A percentile compares a stretch with the other conserved stretches of the same genome.
phyloP scores from a whole-genome alignment of 1,140 invertebrate species.

The Ladona fulva region DNA sequence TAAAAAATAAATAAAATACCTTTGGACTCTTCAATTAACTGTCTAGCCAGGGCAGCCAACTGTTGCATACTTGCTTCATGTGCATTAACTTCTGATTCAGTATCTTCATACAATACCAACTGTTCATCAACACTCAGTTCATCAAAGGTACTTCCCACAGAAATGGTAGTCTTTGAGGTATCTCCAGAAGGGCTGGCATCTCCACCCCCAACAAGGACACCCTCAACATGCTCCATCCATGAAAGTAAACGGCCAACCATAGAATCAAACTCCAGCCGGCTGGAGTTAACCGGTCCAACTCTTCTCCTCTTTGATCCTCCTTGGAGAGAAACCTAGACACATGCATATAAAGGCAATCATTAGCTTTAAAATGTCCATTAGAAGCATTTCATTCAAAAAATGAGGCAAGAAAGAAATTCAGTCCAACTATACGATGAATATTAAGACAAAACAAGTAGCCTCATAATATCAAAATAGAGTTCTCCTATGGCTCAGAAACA shows the following conservation, averaged over 20 bases:
- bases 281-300: conserved; percentile 23
- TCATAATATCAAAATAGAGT: no score
- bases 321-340: neutral
- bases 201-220: conserved; percentile 41
- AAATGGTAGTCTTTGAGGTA: conserved; percentile 36
- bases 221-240: conserved; percentile 49
- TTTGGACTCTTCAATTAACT: conserved; percentile 33
- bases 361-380: no score
- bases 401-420: no score
- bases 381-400: no score
- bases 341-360: no score
- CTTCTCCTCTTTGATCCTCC: conserved; percentile 16
- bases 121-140: conserved; percentile 51
- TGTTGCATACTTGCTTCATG: conserved; percentile 37
- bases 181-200: conserved; percentile 24
- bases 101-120: conserved; percentile 45
- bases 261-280: conserved; percentile 43
- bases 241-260: conserved; percentile 42
- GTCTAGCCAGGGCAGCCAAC: conserved; percentile 35
- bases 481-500: no score
- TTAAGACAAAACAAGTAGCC: no score
- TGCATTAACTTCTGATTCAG: conserved; percentile 33
- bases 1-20: no score
- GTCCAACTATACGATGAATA: no score
- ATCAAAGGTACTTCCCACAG: conserved; percentile 41